A percentile compares a stretch with the other conserved stretches of the same genome.
Conservation (phyloP, 2,888 invertebrate species). For the Caenorhabditis virilis region DNA sequence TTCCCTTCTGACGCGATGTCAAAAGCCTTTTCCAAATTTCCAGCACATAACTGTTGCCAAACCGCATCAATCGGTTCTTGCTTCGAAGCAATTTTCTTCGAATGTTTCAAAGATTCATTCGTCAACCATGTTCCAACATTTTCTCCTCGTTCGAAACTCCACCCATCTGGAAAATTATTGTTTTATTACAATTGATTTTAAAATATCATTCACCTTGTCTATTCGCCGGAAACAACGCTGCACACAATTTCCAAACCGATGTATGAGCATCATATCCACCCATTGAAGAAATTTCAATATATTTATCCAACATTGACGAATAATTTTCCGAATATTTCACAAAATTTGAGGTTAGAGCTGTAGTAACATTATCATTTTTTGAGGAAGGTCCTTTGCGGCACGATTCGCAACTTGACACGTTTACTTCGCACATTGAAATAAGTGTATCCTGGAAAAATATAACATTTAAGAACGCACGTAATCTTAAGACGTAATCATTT, state of each 20-base stretch:
- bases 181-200: background rate
- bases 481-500: too few species aligned
- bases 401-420: slow-evolving; percentile 10
- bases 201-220: slow-evolving; percentile 4
- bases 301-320: slow-evolving; percentile 14
- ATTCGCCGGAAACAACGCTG: slow-evolving; percentile 41
- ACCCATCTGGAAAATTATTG: slow-evolving; percentile 13
- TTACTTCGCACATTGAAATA: slow-evolving; percentile 8
- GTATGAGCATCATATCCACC: slow-evolving; percentile 29
- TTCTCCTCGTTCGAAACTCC: slow-evolving; percentile 43
- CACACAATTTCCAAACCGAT: slow-evolving; percentile 45
- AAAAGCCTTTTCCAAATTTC: slow-evolving; percentile 38
- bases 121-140: slow-evolving; percentile 43
- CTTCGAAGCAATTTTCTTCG: background rate
- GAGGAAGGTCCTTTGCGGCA: slow-evolving; percentile 13
- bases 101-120: slow-evolving; percentile 12
- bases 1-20: slow-evolving; percentile 19
- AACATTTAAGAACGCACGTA: too few species aligned
- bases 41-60: slow-evolving; percentile 41
- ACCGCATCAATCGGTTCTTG: slow-evolving; percentile 2
- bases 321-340: slow-evolving; percentile 15
- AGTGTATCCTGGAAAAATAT: slow-evolving; percentile 11
- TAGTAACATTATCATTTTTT: background rate
- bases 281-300: slow-evolving; percentile 16
- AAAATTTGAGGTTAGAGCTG: slow-evolving; percentile 9